phyloP scores from a whole-genome alignment of 2,888 invertebrate genomes.

The Meta bourneti region DNA sequence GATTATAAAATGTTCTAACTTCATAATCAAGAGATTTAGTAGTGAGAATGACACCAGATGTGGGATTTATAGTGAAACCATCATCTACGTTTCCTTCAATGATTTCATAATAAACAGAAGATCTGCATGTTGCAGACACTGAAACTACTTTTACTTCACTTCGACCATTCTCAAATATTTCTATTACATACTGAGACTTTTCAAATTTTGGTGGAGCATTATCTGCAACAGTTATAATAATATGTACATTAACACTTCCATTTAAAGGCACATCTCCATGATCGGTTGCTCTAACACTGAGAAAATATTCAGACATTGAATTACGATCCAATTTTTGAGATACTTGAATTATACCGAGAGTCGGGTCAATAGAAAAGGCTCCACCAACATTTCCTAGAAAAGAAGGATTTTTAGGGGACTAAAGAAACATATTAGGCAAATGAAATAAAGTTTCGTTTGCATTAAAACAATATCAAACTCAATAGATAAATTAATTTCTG shows the following conservation, averaged over 20 bases:
- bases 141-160: conserved; percentile 86
- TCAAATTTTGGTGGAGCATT: conserved; percentile 88
- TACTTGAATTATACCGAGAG: conserved; percentile 85
- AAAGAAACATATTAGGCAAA: too few relatives aligned
- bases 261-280: conserved; percentile 87
- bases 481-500: neutral
- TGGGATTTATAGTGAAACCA: conserved; percentile 91
- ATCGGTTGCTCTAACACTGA: conserved; percentile 90
- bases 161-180: conserved; percentile 92
- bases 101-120: conserved; percentile 90
- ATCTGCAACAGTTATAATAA: conserved; percentile 92
- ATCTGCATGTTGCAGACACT: conserved; percentile 88
- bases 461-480: neutral
- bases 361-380: conserved; percentile 89
- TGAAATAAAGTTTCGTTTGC: neutral
- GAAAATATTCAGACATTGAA: conserved; percentile 87
- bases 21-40: conserved; percentile 78
- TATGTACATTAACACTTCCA: conserved; percentile 91
- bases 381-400: conserved; percentile 90
- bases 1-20: conserved; percentile 74
- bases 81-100: conserved; percentile 87
- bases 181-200: conserved; percentile 83
- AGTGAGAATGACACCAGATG: conserved; percentile 86
- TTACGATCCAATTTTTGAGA: conserved; percentile 84
- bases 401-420: conserved; percentile 1